phyloP scores from a whole-genome alignment of 2,888 invertebrate genomes.

The Alcis repandata region DNA sequence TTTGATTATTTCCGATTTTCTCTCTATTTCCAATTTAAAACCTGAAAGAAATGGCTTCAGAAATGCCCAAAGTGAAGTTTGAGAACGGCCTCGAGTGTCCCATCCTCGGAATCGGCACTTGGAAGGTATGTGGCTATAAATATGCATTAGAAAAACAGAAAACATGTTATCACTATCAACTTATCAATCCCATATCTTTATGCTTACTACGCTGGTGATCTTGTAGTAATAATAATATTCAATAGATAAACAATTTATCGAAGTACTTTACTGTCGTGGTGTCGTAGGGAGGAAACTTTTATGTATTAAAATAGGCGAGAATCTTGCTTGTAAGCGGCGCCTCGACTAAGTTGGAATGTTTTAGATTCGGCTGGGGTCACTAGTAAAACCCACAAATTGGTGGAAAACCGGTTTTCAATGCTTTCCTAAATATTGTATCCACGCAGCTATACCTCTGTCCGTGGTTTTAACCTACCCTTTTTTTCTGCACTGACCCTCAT shows the following conservation, averaged over 20 bases:
- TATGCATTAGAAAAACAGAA: not conserved
- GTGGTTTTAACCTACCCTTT: too few species aligned
- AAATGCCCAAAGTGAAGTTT: slow-evolving; percentile 86
- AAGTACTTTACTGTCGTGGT: too few species aligned
- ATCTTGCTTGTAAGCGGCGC: too few species aligned
- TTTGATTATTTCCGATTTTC: not conserved
- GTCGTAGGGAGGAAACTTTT: too few species aligned
- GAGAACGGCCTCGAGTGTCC: slow-evolving; percentile 89
- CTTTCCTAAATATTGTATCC: too few species aligned
- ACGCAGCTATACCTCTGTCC: too few species aligned
- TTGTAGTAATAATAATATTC: not conserved
- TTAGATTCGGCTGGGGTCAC: too few species aligned
- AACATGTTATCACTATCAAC: not conserved
- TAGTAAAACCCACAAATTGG: too few species aligned
- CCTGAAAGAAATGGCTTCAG: slow-evolving; percentile 62
- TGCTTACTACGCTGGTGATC: not conserved
- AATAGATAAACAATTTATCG: not conserved
- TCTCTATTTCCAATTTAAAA: not conserved
- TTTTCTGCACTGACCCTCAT: too few species aligned
- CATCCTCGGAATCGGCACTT: slow-evolving; percentile 92
- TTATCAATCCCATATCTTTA: not conserved
- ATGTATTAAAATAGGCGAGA: too few species aligned
- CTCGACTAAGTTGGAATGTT: too few species aligned
- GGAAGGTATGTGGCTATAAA: slow-evolving; percentile 87
- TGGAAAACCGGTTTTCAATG: too few species aligned